Evolutionary conservation across 2,888 invertebrate genomes (phyloP), one percentile per base, ranked within the genome.

Genomic region (Theretra japonica): DNA sequence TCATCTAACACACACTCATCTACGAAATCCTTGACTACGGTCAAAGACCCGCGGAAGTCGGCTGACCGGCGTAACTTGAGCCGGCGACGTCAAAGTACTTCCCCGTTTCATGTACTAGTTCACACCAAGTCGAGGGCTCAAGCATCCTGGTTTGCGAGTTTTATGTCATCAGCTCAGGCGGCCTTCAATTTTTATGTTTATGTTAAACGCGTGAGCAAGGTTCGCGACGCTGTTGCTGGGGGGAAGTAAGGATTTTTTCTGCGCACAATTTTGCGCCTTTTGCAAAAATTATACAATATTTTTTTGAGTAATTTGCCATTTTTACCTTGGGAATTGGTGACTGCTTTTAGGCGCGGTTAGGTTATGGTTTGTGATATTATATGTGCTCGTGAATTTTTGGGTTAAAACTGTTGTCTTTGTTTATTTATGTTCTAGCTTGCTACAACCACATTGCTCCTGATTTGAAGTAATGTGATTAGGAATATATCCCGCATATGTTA

Each of bases 31-130:
- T 94, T 93, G 89, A 80, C 74, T 70, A 73, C 89, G 93, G 91
- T 88, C 92, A 83, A 77, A 87, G 90, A 90, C 92, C 92, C 85
- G 83, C 93, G 93, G 93, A 94, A 93, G 90, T 90, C 75, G 73
- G 65, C 65, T 84, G 82, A 75, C 92, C 90, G 88, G 76, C 70
- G 19, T 84, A 85, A 78, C 69, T 25, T 77, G 91, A 86, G 73
- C 87, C 81, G 79, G 82, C 87, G 86, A 77, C 86, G 82, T 83
- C 81, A 82, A 80, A 81, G 81, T 79, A 81, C 80, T 81, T 82
- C 83, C 84, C 84, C 80, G 76, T 81, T 78, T 73, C 65, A 71
- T 56, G 73, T 74, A 73, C 70, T 74, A 70, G 72, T 71, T 73
- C 75, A 74, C 73, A 75, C 72, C 77, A 79, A 78, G 77, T 75